Base-by-base conservation (phyloP, 2,797 vertebrate species). In the Argyrosomus regius region DNA sequence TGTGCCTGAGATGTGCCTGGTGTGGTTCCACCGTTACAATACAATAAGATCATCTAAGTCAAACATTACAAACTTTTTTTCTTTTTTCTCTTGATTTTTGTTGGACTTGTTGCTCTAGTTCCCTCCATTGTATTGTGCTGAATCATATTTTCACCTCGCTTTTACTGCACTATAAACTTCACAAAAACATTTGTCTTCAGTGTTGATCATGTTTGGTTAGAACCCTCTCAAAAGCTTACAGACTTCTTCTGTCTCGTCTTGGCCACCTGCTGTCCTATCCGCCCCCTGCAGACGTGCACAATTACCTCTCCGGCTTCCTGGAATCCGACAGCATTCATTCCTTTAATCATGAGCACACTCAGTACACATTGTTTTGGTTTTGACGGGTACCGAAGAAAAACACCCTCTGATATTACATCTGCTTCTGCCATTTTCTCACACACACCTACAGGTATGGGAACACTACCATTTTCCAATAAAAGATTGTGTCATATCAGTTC, bases 321-420 rank as follows among this genome's bases (percentile, higher is more conserved):
- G 79, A 86, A 85, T 50, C 20, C 1, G 67, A n/a, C 1, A 11
- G 22, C 62, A 50, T 31, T 43, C 62, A 68, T 70, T 75, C 59
- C 46, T 77, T 67, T 75, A 80, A 80, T 88, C 79, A 79, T 24
- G 22, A 52, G n/a, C 28, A 54, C 39, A n/a, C 3, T 59, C 9
- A 16, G 1, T 14, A 9, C 20, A 56, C 43, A 43, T 58, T 41
- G 28, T 74, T 77, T 62, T 65, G 54, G 1, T 24, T 54, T 39
- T 26, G 35, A 72, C 24, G 24, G 24, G 1, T 20, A n/a, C n/a
- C 54, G 6, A 45, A 58, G 28, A 76, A 62, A 76, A 75, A 77
- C 50, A 66, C 41, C 49, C 22, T 46, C 39, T 52, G 35, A 69
- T 24, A 67, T 16, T 35, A 2, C 14, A 14, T 68, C 76, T 75